Evolutionary conservation across 2,888 invertebrate species (phyloP).

Genomic region (Idaea aversata): DNA sequence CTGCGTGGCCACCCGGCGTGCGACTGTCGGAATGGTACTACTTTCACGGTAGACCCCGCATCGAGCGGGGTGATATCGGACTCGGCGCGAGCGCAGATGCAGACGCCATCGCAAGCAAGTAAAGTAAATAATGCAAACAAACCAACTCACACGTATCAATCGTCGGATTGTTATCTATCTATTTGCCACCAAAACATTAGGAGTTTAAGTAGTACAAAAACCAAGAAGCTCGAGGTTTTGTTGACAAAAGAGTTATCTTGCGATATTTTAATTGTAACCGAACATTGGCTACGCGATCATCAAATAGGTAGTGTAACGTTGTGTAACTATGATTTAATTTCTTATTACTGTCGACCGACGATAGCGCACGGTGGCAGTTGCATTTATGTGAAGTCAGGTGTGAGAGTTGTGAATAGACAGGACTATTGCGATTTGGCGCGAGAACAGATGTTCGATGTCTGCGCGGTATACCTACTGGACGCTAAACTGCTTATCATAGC

Average conservation of each 20-base stretch:
- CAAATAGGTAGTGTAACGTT: background rate
- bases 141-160: conserved; percentile 2
- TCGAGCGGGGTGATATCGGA: conserved; percentile 9
- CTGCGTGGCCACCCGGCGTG: conserved; percentile 14
- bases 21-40: conserved; percentile 13
- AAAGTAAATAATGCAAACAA: background rate
- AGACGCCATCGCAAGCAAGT: background rate
- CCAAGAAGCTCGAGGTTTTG: background rate
- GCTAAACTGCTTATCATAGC: background rate
- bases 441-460: background rate
- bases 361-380: conserved; percentile 4
- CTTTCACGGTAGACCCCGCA: conserved; percentile 12
- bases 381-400: background rate
- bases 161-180: conserved; percentile 5
- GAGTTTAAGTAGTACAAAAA: background rate
- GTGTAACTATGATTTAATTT: background rate
- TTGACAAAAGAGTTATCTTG: too few relatives aligned
- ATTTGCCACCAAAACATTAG: background rate
- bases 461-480: background rate
- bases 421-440: conserved; percentile 2
- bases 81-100: background rate
- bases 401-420: background rate
- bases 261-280: too few relatives aligned
- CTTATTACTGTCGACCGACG: background rate
- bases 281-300: too few relatives aligned